Conservation (phyloP, 1,140 invertebrate species). For the Rhagoletis pomonella region DNA sequence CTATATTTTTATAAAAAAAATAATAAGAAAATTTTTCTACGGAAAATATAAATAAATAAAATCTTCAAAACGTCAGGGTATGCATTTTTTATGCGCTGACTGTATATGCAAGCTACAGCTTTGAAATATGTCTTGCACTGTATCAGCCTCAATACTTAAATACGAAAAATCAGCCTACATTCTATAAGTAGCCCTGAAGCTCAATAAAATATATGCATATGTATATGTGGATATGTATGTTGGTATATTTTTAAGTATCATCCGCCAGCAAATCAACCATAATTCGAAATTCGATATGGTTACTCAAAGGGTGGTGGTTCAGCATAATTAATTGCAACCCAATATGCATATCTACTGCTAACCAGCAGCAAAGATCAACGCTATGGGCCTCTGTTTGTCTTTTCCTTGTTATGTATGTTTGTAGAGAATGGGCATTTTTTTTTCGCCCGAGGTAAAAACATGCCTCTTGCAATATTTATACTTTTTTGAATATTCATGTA, state of each 20-base stretch:
- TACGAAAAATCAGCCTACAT: too few species aligned
- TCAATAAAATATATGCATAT: too few species aligned
- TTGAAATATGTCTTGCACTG: too few species aligned
- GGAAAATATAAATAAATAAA: too few species aligned
- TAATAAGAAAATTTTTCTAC: too few species aligned
- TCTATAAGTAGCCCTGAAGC: too few species aligned
- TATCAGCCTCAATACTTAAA: too few species aligned
- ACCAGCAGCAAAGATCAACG: background rate
- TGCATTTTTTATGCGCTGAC: too few species aligned
- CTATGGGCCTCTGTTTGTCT: background rate
- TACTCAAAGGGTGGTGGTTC: conserved; percentile 66
- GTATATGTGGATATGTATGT: too few species aligned
- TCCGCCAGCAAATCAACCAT: background rate
- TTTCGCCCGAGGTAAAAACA: background rate
- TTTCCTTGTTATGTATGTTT: background rate
- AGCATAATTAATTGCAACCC: conserved; percentile 64
- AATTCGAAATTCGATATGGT: conserved; percentile 71
- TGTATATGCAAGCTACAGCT: too few species aligned
- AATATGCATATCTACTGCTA: conserved; percentile 22
- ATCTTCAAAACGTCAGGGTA: too few species aligned
- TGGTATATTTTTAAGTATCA: background rate
- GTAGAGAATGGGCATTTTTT: background rate
- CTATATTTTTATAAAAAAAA: too few species aligned
- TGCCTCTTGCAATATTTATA: background rate
- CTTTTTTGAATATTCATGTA: background rate